Conservation (phyloP, 2,888 invertebrate genomes). For the Pyrrhia umbra region DNA sequence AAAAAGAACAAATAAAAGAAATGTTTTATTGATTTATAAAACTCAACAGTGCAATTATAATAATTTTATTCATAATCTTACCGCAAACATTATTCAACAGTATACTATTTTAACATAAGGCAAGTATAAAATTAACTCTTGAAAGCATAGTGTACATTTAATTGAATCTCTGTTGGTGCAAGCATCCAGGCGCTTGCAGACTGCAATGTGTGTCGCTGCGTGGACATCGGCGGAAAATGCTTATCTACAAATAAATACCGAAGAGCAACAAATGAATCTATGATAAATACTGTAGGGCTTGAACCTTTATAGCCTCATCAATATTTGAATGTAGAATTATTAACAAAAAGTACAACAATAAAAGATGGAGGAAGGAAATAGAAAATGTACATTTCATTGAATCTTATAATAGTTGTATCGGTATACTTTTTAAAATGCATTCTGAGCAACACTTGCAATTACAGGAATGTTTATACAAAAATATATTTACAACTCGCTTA, state of each 20-base stretch:
- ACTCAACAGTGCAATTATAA: slow-evolving; percentile 47
- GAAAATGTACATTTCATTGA: slow-evolving; percentile 7
- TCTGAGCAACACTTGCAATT: slow-evolving; percentile 22
- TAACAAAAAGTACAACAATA: background rate
- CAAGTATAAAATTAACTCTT: slow-evolving; percentile 16
- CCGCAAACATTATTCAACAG: slow-evolving; percentile 16
- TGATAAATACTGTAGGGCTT: slow-evolving; percentile 39
- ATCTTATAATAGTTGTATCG: slow-evolving; percentile 4
- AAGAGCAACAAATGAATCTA: slow-evolving; percentile 18
- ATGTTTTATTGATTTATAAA: slow-evolving; percentile 56
- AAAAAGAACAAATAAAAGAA: background rate
- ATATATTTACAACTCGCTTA: slow-evolving; percentile 55
- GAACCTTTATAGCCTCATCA: slow-evolving; percentile 41
- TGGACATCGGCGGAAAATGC: slow-evolving; percentile 19
- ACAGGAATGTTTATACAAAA: slow-evolving; percentile 59
- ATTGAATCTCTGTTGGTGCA: background rate
- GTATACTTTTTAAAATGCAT: slow-evolving; percentile 34
- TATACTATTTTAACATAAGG: slow-evolving; percentile 16
- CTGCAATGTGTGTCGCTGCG: slow-evolving; percentile 17
- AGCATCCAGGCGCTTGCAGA: slow-evolving; percentile 6
- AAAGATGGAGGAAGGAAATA: slow-evolving; percentile 2
- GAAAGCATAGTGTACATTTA: background rate
- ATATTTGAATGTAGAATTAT: slow-evolving; percentile 13
- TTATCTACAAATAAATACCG: slow-evolving; percentile 36
- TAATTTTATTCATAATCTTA: slow-evolving; percentile 22